These are phyloP conservation scores for Emydura subglobosa DNA, from an alignment of 2,113 vertebrate species.

Conservation along the genomic window DNA sequence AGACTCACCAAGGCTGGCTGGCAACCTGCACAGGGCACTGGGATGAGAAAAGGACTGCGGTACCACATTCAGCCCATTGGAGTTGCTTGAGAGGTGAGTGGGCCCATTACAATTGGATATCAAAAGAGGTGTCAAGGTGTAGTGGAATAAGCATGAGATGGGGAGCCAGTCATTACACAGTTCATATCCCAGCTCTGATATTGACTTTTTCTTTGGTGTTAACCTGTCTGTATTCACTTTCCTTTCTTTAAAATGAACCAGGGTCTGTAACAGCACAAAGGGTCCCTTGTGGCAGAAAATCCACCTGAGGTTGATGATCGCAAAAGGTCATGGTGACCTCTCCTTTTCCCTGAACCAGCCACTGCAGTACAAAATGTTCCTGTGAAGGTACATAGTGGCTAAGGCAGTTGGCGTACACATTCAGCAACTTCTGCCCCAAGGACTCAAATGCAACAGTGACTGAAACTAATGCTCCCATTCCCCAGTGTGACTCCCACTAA, in stretches of 20 bases:
- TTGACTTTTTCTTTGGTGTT: not conserved
- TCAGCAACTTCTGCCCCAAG: not conserved
- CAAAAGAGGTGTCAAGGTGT: slow-evolving; percentile 54
- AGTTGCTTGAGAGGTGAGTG: not conserved
- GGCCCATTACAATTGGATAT: slow-evolving; percentile 64
- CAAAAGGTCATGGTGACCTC: not conserved
- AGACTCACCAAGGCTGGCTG: not conserved
- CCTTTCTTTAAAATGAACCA: not conserved
- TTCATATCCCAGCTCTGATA: not conserved
- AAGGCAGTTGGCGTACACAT: not conserved
- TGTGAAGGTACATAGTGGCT: not conserved
- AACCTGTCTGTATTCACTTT: not conserved
- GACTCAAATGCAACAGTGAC: not conserved
- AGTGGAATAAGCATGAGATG: slow-evolving; percentile 7
- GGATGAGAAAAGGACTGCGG: not conserved
- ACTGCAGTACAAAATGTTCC: not conserved
- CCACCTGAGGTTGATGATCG: not conserved
- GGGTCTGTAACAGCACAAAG: not conserved
- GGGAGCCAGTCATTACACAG: slow-evolving; percentile 18
- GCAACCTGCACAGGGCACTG: not conserved
- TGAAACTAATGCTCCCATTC: not conserved
- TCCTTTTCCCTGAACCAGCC: not conserved
- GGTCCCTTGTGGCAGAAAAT: not conserved
- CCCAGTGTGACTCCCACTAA: not conserved
- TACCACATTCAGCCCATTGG: not conserved